phyloP scores from a whole-genome alignment of 2,888 invertebrate genomes.

The Philereme vetulata region DNA sequence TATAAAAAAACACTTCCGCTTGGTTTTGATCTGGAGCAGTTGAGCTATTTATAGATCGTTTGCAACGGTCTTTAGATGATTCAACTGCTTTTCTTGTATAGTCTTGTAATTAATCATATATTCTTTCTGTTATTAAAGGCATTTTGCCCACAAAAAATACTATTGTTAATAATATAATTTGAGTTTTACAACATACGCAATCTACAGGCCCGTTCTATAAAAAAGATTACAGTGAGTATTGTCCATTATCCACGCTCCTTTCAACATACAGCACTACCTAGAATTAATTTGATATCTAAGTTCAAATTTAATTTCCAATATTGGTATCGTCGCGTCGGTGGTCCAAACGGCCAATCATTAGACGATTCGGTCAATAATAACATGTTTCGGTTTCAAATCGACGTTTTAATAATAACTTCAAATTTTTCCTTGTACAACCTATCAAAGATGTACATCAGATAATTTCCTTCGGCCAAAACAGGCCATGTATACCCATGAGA shows the following conservation, averaged over 20 bases:
- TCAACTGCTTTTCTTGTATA: too few relatives aligned
- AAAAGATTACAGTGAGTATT: conserved; percentile 29
- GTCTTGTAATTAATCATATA: too few relatives aligned
- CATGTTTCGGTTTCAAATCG: conserved; percentile 58
- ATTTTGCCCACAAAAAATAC: too few relatives aligned
- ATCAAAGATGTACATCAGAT: conserved; percentile 10
- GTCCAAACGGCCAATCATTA: conserved; percentile 60
- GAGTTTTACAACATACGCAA: conserved; percentile 11
- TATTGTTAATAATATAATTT: conserved; percentile 8
- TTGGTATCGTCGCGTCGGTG: conserved; percentile 59
- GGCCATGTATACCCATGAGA: conserved; percentile 1
- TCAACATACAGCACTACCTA: conserved; percentile 23
- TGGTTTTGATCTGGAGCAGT: too few relatives aligned
- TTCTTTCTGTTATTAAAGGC: too few relatives aligned
- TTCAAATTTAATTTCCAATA: conserved; percentile 59
- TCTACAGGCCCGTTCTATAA: conserved; percentile 17
- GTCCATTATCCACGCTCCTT: conserved; percentile 32
- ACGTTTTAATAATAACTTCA: conserved; percentile 61
- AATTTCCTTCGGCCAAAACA: conserved; percentile 4
- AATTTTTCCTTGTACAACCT: conserved; percentile 43
- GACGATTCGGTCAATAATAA: conserved; percentile 58
- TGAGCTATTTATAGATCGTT: too few relatives aligned
- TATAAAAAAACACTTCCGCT: too few relatives aligned
- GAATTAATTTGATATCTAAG: conserved; percentile 42
- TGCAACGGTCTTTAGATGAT: too few relatives aligned